Evolutionary conservation across 2,113 vertebrate species (phyloP).

Genomic region (Macrotus californicus): DNA sequence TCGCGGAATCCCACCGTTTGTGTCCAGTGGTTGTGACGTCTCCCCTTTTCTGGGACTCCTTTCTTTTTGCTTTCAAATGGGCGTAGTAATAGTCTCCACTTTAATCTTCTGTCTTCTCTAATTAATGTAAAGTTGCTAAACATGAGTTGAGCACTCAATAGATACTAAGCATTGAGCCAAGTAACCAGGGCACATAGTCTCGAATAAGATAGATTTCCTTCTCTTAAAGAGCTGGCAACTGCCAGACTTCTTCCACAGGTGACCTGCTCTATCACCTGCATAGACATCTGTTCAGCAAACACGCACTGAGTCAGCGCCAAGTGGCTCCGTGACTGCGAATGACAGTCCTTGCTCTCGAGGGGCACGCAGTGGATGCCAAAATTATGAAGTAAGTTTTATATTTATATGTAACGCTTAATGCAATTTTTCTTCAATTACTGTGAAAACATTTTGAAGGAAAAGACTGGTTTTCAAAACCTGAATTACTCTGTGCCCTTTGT

Average conservation of each 20-base stretch:
- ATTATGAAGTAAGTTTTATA: neutral
- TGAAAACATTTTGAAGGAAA: conserved; percentile 10
- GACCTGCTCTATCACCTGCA: neutral
- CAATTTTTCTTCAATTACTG: neutral
- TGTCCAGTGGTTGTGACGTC: neutral
- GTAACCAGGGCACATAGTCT: neutral
- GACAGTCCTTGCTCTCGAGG: neutral
- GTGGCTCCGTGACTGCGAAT: neutral
- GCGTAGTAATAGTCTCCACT: neutral
- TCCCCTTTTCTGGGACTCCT: neutral
- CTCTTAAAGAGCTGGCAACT: neutral
- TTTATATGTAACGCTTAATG: neutral
- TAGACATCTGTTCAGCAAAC: neutral
- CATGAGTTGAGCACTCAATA: neutral
- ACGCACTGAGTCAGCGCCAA: neutral
- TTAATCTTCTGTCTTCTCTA: neutral
- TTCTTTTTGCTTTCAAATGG: neutral
- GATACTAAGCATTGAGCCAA: neutral
- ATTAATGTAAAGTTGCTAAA: neutral
- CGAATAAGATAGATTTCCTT: neutral
- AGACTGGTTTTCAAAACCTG: neutral
- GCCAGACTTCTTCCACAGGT: neutral
- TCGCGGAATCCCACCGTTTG: neutral
- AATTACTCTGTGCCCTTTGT: neutral
- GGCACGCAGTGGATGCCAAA: rapidly evolving